Conservation (phyloP, 2,797 vertebrate genomes). For the Nyctibius grandis region DNA sequence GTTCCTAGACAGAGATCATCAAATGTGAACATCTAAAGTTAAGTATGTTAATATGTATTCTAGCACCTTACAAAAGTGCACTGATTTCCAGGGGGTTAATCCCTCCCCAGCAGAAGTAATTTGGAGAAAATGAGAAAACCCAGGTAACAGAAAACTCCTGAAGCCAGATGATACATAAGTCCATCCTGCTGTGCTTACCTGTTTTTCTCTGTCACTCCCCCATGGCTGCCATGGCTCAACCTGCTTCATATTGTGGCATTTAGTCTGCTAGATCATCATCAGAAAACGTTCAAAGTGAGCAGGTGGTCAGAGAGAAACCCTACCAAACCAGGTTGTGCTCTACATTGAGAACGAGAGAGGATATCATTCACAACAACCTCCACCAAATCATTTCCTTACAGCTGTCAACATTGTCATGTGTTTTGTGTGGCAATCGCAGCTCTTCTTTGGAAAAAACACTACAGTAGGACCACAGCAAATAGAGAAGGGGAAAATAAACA, state of each 20-base stretch:
- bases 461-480: background rate
- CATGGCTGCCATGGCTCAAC: background rate
- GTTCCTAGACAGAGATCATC: background rate
- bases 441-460: background rate
- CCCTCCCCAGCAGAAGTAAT: background rate
- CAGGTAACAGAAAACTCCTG: background rate
- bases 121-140: background rate
- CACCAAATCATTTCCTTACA: background rate
- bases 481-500: background rate
- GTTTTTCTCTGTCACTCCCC: slow-evolving; percentile 13
- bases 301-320: background rate
- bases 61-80: background rate
- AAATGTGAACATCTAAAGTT: background rate
- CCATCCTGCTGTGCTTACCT: slow-evolving; percentile 5
- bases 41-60: background rate
- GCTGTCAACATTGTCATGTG: rapidly evolving
- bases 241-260: background rate
- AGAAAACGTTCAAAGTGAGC: background rate
- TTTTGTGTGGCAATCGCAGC: background rate
- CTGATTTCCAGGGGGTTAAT: background rate
- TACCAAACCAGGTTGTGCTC: background rate
- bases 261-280: background rate
- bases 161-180: background rate
- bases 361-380: background rate
- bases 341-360: background rate